Evolutionary conservation across 2,113 vertebrate genomes (phyloP).

Genomic region (Actinemys pallida): DNA sequence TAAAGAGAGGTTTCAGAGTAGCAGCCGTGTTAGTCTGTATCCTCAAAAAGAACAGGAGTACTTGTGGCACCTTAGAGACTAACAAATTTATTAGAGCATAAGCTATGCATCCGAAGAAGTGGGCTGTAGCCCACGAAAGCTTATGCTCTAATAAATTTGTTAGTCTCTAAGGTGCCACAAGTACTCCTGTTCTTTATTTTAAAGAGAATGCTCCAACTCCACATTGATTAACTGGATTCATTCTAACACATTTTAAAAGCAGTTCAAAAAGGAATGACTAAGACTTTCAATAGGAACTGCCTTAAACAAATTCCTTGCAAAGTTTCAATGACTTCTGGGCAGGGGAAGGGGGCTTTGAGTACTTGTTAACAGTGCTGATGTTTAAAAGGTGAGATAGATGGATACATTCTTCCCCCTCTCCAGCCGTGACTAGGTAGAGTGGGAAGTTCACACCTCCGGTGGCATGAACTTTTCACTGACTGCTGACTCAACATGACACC

Average conservation of each 20-base stretch:
- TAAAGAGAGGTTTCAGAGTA: not conserved
- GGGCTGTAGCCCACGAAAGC: no score
- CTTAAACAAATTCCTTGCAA: not conserved
- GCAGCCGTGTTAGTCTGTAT: no score
- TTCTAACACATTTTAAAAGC: not conserved
- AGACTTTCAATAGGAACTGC: no score
- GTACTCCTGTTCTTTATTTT: not conserved
- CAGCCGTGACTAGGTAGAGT: not conserved
- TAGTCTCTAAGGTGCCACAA: no score
- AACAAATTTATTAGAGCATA: no score
- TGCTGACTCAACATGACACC: slow-evolving; percentile 48
- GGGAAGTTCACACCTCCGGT: slow-evolving; percentile 3
- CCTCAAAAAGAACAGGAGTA: no score
- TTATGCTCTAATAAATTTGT: no score
- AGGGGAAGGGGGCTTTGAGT: not conserved
- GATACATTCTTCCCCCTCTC: not conserved
- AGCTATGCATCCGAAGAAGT: no score
- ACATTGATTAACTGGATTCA: not conserved
- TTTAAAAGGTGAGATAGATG: not conserved
- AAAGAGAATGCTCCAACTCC: not conserved
- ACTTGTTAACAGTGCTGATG: not conserved
- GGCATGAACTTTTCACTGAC: slow-evolving; percentile 24
- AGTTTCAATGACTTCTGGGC: not conserved
- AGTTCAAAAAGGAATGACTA: not conserved
- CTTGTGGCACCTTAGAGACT: no score